A percentile compares a stretch with the other conserved stretches of the same genome.
phyloP scores from a whole-genome alignment of 2,113 vertebrate genomes.

The Siphamia tubifer region DNA sequence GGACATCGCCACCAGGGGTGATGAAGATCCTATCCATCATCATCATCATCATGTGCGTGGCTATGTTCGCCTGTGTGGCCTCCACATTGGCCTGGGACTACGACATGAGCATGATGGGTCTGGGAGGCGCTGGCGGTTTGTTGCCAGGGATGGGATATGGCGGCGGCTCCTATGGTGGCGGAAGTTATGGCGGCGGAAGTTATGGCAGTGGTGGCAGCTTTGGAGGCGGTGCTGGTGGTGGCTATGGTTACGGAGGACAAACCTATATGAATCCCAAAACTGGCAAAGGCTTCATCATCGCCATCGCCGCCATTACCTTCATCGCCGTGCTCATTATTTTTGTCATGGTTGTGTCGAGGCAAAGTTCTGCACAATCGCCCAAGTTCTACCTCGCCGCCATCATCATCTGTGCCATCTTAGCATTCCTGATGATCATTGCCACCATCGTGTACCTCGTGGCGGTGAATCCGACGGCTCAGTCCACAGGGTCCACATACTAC shows the following conservation, averaged over 20 bases:
- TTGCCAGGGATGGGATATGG: conserved; percentile 24
- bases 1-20: conserved; percentile 90
- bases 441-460: conserved; percentile 89
- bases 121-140: conserved; percentile 53
- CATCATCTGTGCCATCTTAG: conserved; percentile 81
- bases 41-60: conserved; percentile 87
- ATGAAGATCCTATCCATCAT: conserved; percentile 89
- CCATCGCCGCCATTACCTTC: conserved; percentile 85
- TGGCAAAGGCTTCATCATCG: conserved; percentile 89
- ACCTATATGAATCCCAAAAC: conserved; percentile 81
- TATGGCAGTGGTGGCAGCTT: conserved; percentile 7
- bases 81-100: conserved; percentile 90
- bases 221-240: conserved; percentile 37
- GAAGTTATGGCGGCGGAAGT: not conserved
- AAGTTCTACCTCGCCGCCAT: conserved; percentile 84
- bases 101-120: conserved; percentile 76
- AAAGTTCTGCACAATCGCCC: conserved; percentile 75
- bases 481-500: conserved; percentile 84
- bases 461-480: conserved; percentile 87
- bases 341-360: conserved; percentile 81
- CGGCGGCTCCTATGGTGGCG: conserved; percentile 6
- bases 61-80: conserved; percentile 90
- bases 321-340: conserved; percentile 84
- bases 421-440: conserved; percentile 84
- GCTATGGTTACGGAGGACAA: conserved; percentile 39